Base-by-base conservation (phyloP, 1,140 invertebrate genomes). In the Hyphantria cunea region DNA sequence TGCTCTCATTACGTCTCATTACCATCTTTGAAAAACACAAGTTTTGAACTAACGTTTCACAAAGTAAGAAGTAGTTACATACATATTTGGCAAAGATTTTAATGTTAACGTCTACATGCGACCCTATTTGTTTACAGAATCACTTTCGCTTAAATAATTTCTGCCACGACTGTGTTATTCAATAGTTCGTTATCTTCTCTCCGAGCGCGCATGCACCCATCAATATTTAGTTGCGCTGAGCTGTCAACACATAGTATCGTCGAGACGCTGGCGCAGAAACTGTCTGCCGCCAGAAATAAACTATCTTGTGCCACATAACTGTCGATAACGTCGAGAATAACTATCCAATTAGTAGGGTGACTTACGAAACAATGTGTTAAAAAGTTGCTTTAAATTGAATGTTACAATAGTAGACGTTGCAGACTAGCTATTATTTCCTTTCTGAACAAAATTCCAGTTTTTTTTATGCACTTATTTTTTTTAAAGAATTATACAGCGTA, bases 261-360 rank as follows among this genome's bases (percentile, higher is more conserved):
- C 65, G 67, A 66, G 72, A 71, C 68, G 64, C 48, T 54, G 59
- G 59, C 69, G 54, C 70, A 71, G 67, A 68, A 72, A 77, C 68
- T 54, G 70, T 68, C 67, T 70, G 69, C 64, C 61, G 66, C 71
- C 72, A 82, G 64, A 83, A 83, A 83, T 83, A 83, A 70, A 74
- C 68, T 63, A 72, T 75, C 60, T 69, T 78, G 80, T 74, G 64
- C 78, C 66, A 85, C 80, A 82, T 85, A 70, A 56, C 60, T 56
- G 55, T 62, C 71, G 71, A 78, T 85, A 74, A 80, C 42, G 44
- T 56, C 39, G 50, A 77, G 68, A 76, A 61, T 64, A 74, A 72
- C 53, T 62, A 55, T 45, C 55, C 65, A 65, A 72, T 74, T 68
- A 75, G 62, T 51, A 39, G 34, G 49, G 47, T 39, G 64, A 33